phyloP scores from a whole-genome alignment of 2,888 invertebrate species.

The Graphium colonna region DNA sequence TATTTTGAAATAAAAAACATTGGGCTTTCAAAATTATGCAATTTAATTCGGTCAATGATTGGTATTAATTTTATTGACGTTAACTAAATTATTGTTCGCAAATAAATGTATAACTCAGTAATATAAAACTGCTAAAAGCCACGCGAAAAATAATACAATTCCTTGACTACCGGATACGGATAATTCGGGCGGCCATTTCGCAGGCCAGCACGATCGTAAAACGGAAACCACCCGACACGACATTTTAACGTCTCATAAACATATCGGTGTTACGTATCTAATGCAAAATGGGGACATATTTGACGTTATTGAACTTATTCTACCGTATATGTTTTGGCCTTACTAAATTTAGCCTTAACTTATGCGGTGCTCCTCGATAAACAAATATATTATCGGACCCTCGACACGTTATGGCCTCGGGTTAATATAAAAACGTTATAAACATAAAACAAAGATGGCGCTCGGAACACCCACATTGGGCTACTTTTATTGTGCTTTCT shows the following conservation, averaged over 20 bases:
- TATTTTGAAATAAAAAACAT: too few relatives aligned
- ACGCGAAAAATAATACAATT: not conserved
- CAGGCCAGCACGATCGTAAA: slow-evolving; percentile 8
- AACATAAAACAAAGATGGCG: slow-evolving; percentile 56
- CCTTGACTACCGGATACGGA: slow-evolving; percentile 20
- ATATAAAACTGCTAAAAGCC: too few relatives aligned
- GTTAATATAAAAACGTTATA: slow-evolving; percentile 53
- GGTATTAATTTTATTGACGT: too few relatives aligned
- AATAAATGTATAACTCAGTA: too few relatives aligned
- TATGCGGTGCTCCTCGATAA: slow-evolving; percentile 22
- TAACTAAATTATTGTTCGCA: too few relatives aligned
- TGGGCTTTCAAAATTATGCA: too few relatives aligned
- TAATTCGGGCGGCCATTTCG: slow-evolving; percentile 3
- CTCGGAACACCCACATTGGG: slow-evolving; percentile 52
- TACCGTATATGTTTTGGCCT: slow-evolving; percentile 15
- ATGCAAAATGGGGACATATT: slow-evolving; percentile 7
- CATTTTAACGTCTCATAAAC: slow-evolving; percentile 20
- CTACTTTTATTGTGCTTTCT: slow-evolving; percentile 47
- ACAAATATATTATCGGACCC: slow-evolving; percentile 27
- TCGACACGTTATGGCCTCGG: slow-evolving; percentile 40
- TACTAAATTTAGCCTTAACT: slow-evolving; percentile 16
- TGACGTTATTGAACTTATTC: slow-evolving; percentile 17
- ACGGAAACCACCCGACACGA: slow-evolving; percentile 11
- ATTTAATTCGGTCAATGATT: too few relatives aligned
- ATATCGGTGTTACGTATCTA: slow-evolving; percentile 20